Base-by-base conservation (phyloP, 1,140 invertebrate genomes). In the Drosophila rhopaloa region DNA sequence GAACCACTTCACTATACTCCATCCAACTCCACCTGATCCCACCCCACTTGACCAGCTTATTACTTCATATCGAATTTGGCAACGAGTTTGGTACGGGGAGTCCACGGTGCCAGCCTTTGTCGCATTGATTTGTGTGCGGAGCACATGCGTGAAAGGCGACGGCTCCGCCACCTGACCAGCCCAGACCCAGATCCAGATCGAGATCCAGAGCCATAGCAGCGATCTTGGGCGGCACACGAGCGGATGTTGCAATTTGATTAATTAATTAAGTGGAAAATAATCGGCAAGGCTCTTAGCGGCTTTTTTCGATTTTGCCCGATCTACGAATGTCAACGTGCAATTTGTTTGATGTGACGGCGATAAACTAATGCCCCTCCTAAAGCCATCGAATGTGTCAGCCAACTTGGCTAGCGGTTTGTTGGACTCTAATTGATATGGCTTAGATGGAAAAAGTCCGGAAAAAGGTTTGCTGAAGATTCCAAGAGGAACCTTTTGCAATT, bases 181-280 rank as follows among this genome's bases (percentile, higher is more conserved):
- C 77, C 48, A 73, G 67, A 46, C 38, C 67, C 78, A 63, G 43
- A 58, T 57, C 57, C 60, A 48, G 43, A 62, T 46, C 43, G 29
- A 41, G 50, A 61, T 44, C 38, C n/a, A 37, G 43, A 63, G 38
- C 35, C 32, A 59, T 11, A 14, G 27, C 74, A 51, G 9, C 38
- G 58, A 55, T 68, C 65, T 78, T 81, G 74, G 71, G 68, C 61
- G 74, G 65, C 77, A 71, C 53, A 50, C 63, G 57, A 43, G 71
- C 84, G 84, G 80, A 89, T 88, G 84, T 89, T 75, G 84, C 76
- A 88, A 88, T 71, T 77, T 77, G 76, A 79, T 83, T 83, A 88
- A 88, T 88, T 88, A 88, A 88, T 88, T 88, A 81, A 72, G 84
- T 84, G 76, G 73, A 88, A 89, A 88, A 83, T 80, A 88, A 83